These are phyloP conservation scores for Nyleta sp. DNA, from an alignment of 2,888 invertebrate genomes.

Conservation along the genomic window DNA sequence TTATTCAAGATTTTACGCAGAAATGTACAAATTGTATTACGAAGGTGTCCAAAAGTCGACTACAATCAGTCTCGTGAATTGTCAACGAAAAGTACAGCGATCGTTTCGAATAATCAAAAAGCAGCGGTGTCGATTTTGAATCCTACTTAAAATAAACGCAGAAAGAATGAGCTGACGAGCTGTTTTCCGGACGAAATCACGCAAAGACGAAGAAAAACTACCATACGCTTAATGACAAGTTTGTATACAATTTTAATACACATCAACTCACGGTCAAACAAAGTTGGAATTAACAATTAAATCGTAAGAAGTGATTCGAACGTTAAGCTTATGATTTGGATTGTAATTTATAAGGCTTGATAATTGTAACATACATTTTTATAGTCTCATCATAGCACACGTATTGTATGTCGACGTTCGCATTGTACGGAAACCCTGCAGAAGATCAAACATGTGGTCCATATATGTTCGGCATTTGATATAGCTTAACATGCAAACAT, in stretches of 20 bases:
- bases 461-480: too few relatives aligned
- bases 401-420: conserved; percentile 39
- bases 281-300: conserved; percentile 45
- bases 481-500: too few relatives aligned
- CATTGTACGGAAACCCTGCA: too few relatives aligned
- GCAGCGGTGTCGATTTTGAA: conserved; percentile 36
- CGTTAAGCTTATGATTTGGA: conserved; percentile 41
- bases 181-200: conserved; percentile 23
- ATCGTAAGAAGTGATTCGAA: conserved; percentile 38
- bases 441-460: too few relatives aligned
- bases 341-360: conserved; percentile 38
- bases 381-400: conserved; percentile 44
- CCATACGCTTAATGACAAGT: conserved; percentile 67
- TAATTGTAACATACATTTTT: conserved; percentile 57
- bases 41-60: too few relatives aligned
- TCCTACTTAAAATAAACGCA: conserved; percentile 10
- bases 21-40: too few relatives aligned
- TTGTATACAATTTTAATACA: conserved; percentile 70
- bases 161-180: conserved; percentile 35
- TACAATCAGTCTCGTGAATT: too few relatives aligned
- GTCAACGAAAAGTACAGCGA: too few relatives aligned
- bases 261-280: conserved; percentile 43
- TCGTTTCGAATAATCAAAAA: conserved; percentile 9
- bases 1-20: too few relatives aligned
- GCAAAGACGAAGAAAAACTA: conserved; percentile 47